Base-by-base conservation (phyloP, 2,113 vertebrate species). In the Egretta garzetta region DNA sequence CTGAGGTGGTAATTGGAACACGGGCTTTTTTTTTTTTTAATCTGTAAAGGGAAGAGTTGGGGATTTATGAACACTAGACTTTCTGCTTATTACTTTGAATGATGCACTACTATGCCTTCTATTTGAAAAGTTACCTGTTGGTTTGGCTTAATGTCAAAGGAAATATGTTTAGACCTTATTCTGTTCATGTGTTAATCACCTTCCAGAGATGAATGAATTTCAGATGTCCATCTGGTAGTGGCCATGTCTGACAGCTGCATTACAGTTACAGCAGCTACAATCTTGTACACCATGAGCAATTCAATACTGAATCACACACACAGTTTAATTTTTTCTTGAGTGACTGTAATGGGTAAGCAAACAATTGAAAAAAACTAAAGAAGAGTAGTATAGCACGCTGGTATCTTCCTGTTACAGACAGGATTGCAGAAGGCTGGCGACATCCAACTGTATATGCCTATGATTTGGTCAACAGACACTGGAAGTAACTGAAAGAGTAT, bases 311-410 rank as follows among this genome's bases (percentile, higher is more conserved):
- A 84, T 41, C 27, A 17, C 41, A 71, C 32, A 64, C 2, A 17
- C 0, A 7, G n/a, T n/a, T n/a, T n/a, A n/a, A n/a, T 58, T 70
- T 77, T 73, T 45, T 7, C 58, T 56, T 1, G 2, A 62, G 47
- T 20, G 39, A 72, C 32, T 64, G 22, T 32, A 79, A 77, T 6
- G 16, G 39, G 8, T 49, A 59, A 72, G n/a, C 14, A 39, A 81
- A 89, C 24, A 86, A 86, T 49, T 45, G 24, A n/a, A n/a, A n/a
- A n/a, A n/a, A n/a, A n/a, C 35, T 75, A 12, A 84, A 43, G 56
- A 52, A 60, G 6, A 1, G 0, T 2, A 58, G 11, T 12, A 64
- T 0, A 52, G 15, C 23, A 70, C 3, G 41, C 12, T 62, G 55
- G 43, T 32, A 79, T 24, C 32, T 52, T 95, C 53, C 53, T 28